phyloP scores from a whole-genome alignment of 2,113 vertebrate species.

The Chamaea fasciata region DNA sequence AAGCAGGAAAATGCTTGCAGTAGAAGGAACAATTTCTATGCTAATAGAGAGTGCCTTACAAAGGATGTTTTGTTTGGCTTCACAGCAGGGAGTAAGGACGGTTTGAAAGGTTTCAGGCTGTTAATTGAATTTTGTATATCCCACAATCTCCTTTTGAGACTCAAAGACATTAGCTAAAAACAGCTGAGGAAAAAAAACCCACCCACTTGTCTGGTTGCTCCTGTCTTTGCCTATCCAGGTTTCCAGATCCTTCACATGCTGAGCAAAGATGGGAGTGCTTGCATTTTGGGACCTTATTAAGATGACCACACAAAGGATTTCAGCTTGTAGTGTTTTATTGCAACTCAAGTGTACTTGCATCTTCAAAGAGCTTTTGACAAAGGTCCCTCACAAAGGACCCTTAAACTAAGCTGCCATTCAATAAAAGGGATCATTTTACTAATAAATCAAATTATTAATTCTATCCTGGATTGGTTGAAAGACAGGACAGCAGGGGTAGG shows the following conservation, averaged over 20 bases:
- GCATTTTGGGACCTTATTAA: not conserved
- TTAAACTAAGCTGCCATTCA: not conserved
- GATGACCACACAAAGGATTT: not conserved
- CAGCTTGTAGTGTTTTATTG: not conserved
- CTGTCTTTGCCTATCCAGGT: not conserved
- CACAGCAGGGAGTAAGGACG: not conserved
- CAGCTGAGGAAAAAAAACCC: not conserved
- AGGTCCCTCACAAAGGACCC: not conserved
- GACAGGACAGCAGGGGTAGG: not conserved
- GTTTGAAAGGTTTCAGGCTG: slow-evolving; percentile 25
- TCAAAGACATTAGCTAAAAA: not conserved
- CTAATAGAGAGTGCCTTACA: not conserved
- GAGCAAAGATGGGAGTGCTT: not conserved
- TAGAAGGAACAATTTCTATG: slow-evolving; percentile 20
- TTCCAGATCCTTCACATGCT: not conserved
- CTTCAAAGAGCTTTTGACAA: slow-evolving; percentile 1
- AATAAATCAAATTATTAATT: not conserved
- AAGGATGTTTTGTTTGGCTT: slow-evolving; percentile 25
- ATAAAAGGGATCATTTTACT: not conserved
- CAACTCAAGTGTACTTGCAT: not conserved
- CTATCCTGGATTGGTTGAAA: not conserved
- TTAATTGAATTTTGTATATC: slow-evolving; percentile 35
- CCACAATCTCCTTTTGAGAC: not conserved
- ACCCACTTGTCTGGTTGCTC: not conserved
- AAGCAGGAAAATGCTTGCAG: not conserved